A percentile compares a stretch with the other conserved stretches of the same genome.
Evolutionary conservation across 2,113 vertebrate species (phyloP).

Genomic region (Mustela nigripes): DNA sequence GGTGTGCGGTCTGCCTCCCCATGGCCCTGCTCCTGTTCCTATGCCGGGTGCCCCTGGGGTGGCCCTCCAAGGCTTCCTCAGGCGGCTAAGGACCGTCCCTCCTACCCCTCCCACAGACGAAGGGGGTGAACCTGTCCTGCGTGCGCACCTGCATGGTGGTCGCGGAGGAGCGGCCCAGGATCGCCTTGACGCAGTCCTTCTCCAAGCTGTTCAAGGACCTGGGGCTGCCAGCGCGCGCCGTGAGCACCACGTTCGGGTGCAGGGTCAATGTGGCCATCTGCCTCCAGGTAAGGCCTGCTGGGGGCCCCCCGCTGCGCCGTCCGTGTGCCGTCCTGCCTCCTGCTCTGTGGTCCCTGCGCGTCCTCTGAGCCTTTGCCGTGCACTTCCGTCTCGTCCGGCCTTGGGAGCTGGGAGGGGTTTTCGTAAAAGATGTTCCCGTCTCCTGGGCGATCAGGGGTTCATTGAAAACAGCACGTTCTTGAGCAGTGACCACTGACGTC

Average conservation of each 20-base stretch:
- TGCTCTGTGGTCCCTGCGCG: background rate
- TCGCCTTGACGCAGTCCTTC: constrained; percentile 95
- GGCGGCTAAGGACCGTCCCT: background rate
- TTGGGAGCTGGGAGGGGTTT: background rate
- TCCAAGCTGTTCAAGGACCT: constrained; percentile 98
- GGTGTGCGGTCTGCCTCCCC: background rate
- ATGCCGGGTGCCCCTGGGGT: background rate
- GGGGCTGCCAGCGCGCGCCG: constrained; percentile 95
- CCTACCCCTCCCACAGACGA: constrained; percentile 85
- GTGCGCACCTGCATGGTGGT: constrained; percentile 99
- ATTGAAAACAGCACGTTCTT: background rate
- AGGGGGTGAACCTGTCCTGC: constrained; percentile 96
- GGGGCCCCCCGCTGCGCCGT: background rate
- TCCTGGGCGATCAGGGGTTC: background rate
- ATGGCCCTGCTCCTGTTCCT: background rate
- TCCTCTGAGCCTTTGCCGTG: background rate
- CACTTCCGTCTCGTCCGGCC: background rate
- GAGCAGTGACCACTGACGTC: background rate
- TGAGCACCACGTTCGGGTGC: constrained; percentile 99
- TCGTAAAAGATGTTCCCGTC: background rate
- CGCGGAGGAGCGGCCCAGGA: constrained; percentile 96
- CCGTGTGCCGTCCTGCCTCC: background rate
- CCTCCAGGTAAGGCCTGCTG: constrained; percentile 93
- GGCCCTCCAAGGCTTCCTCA: background rate
- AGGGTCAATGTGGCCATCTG: constrained; percentile 97